phyloP scores from a whole-genome alignment of 2,113 vertebrate genomes.

The Tretioscincus oriximinensis region DNA sequence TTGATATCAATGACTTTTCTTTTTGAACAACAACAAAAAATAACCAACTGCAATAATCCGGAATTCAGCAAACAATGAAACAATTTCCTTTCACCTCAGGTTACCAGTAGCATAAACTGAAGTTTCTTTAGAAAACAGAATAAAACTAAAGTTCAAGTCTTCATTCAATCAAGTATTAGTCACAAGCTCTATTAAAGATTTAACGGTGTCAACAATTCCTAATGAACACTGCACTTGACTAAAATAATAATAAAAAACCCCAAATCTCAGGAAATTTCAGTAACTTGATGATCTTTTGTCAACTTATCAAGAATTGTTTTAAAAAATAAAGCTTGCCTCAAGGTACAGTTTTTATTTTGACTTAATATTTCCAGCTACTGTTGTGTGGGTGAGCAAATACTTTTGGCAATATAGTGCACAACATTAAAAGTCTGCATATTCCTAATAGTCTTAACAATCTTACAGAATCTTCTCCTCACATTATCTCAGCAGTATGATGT shows the following conservation, averaged over 20 bases:
- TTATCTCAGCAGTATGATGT: neutral
- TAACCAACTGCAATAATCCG: conserved; percentile 8
- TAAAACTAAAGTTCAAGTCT: neutral
- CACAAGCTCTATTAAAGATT: neutral
- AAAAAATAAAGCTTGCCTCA: neutral
- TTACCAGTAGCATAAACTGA: neutral
- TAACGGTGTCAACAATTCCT: neutral
- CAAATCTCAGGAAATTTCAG: conserved; percentile 20
- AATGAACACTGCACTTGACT: neutral
- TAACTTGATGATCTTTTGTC: neutral
- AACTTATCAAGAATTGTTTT: neutral
- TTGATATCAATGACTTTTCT: neutral
- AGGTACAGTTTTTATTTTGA: neutral
- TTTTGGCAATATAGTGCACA: neutral
- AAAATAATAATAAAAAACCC: neutral
- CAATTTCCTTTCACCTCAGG: conserved; percentile 22
- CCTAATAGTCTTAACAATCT: neutral
- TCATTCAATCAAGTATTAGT: neutral
- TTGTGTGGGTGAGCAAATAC: neutral
- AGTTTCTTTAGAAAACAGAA: neutral
- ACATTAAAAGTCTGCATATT: neutral
- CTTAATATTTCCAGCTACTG: neutral
- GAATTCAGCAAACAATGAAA: conserved; percentile 29
- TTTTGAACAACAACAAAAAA: conserved; percentile 2
- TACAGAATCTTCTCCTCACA: neutral